Conservation (phyloP, 2,797 vertebrate genomes). For the Pipistrellus nathusii region DNA sequence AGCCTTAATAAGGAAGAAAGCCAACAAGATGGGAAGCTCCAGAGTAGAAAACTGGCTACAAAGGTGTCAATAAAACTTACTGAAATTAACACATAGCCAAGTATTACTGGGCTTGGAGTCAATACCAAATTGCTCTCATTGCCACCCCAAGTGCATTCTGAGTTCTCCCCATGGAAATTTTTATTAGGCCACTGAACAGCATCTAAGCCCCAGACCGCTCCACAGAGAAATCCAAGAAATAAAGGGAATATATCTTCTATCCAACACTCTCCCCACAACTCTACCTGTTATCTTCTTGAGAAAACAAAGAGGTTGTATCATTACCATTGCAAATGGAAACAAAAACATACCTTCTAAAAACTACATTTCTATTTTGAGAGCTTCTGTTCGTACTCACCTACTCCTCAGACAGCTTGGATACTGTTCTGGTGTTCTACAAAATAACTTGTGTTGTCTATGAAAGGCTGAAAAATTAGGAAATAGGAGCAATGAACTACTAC, state of each 20-base stretch:
- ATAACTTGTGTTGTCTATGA: background rate
- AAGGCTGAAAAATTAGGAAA: background rate
- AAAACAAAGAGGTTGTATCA: background rate
- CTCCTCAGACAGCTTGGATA: background rate
- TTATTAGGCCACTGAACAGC: background rate
- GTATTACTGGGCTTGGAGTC: background rate
- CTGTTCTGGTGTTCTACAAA: background rate
- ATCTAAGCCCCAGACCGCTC: background rate
- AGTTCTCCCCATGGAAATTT: background rate
- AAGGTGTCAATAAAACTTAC: background rate
- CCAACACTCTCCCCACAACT: background rate
- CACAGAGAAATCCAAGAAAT: background rate
- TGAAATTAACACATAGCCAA: background rate
- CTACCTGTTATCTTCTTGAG: background rate
- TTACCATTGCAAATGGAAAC: background rate
- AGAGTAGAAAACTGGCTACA: slow-evolving; percentile 14
- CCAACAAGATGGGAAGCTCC: background rate
- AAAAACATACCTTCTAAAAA: background rate
- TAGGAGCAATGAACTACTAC: background rate
- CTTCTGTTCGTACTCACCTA: background rate
- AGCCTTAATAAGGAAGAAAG: slow-evolving; percentile 41
- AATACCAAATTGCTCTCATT: background rate
- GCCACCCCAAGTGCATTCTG: background rate
- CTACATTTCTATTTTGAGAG: background rate
- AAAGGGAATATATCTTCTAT: background rate